Conservation (phyloP, 2,888 invertebrate genomes). For the Lithophane ornitopus region DNA sequence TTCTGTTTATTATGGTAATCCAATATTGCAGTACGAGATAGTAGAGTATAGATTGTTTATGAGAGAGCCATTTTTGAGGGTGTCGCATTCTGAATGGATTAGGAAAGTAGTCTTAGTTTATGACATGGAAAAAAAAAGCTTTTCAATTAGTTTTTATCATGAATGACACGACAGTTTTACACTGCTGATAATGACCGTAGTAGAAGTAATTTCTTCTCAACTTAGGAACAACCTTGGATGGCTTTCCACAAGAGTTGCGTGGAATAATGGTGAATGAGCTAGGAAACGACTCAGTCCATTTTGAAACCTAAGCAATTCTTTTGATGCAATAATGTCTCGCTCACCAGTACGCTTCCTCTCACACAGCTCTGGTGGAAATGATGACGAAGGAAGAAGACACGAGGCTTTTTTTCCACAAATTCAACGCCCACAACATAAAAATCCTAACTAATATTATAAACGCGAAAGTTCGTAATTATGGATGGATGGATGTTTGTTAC, state of each 20-base stretch:
- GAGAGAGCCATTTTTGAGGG: not conserved
- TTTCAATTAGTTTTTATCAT: no score
- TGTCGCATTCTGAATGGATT: not conserved
- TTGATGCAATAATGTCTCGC: not conserved
- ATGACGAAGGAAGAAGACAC: not conserved
- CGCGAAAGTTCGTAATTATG: no score
- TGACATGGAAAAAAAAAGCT: not conserved
- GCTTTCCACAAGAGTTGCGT: not conserved
- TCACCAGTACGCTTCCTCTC: not conserved
- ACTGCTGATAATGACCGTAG: not conserved
- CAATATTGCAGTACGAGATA: not conserved
- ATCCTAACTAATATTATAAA: no score
- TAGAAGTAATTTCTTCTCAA: not conserved
- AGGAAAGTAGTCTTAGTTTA: not conserved
- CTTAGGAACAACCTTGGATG: not conserved
- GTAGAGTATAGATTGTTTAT: not conserved
- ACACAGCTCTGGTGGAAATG: no score
- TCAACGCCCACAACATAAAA: not conserved
- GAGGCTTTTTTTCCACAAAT: not conserved
- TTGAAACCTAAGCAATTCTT: not conserved
- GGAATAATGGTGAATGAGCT: not conserved
- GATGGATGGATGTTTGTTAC: no score
- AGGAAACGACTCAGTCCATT: not conserved
- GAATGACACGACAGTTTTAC: no score
- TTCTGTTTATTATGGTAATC: not conserved